Evolutionary conservation across 2,113 vertebrate genomes (phyloP), one percentile per base, ranked within the genome.

Genomic region (Lagopus leucura): DNA sequence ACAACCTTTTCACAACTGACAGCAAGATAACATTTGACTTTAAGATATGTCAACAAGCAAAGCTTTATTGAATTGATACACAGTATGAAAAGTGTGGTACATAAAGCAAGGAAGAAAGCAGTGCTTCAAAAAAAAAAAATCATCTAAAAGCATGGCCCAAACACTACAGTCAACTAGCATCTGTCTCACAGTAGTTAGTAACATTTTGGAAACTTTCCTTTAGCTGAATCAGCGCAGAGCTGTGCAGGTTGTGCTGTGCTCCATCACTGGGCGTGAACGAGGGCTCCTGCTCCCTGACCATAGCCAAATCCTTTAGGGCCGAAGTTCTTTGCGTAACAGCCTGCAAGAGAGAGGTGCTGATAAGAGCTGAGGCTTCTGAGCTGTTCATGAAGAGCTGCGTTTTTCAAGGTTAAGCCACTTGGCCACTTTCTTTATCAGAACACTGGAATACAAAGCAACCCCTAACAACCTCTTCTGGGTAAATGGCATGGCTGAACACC

Each of bases 241-340:
- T 8, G 1, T 36, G 40, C 30, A 10, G 4, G 1, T 7, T 94
- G 24, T 50, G 70, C 70, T 3, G 7, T 30, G 47, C 4, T 34
- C 45, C 45, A 69, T 98, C 93, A 99, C 92, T 98, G 97, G 61
- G 98, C 98, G 0, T 99, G 98, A 85, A 98, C 98, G 0, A 99
- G 98, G 55, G 98, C 97, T n/a, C 98, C 98, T 1, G 98, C 98
- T 63, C 98, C 98, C 77, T 98, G 98, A 65, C 98, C 98, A 0
- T 98, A 98, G 38, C 98, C 98, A 93, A 98, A 98, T 90, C 98
- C 98, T 86, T 98, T 98, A 69, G 98, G 98, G 72, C 98, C 98
- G 47, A 98, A 98, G 96, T 98, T 98, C 97, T 98, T 98, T 0
- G 98, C 98, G 0, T 98, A 98, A 88, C 98, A 98, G 92, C 98